Base-by-base conservation (phyloP, 2,888 invertebrate genomes). In the Microctonus brassicae region DNA sequence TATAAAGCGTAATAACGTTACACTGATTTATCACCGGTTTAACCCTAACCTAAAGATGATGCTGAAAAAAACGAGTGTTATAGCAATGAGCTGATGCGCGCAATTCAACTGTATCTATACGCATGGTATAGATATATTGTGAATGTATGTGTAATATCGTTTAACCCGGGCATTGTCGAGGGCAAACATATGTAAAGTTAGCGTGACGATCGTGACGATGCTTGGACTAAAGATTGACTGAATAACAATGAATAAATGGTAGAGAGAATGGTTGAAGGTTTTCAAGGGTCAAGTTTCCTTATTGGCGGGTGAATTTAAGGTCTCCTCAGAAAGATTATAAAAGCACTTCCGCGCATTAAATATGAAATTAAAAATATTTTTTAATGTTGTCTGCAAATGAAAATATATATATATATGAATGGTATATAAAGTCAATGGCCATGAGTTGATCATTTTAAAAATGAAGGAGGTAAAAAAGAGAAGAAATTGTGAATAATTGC, bases 131-230 rank as follows among this genome's bases (percentile, higher is more conserved):
- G 70, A 53, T 24, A 42, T 34, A 62, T 77, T 76, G 29, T 29
- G 29, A 5, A 7, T 79, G 77, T 78, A 79, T 78, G 79, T 70
- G 79, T 82, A 82, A 83, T 83, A 83, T 83, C 83, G 83, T 83
- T 83, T 83, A 83, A 83, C 83, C 83, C 78, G 79, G 66, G 81
- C 78, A 83, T 83, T 83, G 82, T 82, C 75, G 78, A 72, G 75
- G 83, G 83, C 83, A 83, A 83, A 77, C 80, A 79, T 83, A 83
- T 83, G 83, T 82, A 82, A 83, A 83, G 83, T 78, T 76, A 76
- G 77, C 83, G 82, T 83, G 83, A 83, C 82, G 80, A 78, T 78
- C 78, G 81, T 79, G 66, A 76, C 73, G 76, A 72, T 73, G 74
- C 70, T 75, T 74, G 73, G 70, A 71, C 72, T 75, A 69, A 62